Percentiles rank a stretch among this genome's conserved stretches.
phyloP scores from a whole-genome alignment of 1,140 invertebrate genomes.

The Meteorus sp. region DNA sequence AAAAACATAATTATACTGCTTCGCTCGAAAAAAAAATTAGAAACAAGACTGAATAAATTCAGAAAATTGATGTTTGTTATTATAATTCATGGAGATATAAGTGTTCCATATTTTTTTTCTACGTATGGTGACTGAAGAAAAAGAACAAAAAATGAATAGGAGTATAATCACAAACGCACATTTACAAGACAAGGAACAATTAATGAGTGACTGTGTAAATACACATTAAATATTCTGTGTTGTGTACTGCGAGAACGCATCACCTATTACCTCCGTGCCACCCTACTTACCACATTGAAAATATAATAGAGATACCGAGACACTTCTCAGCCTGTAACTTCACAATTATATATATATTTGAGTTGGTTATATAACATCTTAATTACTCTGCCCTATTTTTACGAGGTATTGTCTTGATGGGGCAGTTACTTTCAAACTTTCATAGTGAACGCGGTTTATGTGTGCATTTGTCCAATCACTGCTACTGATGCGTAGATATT shows the following conservation, averaged over 20 bases:
- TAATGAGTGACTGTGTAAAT: too few relatives aligned
- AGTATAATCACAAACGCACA: background rate
- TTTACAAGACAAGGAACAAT: too few relatives aligned
- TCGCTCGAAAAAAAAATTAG: too few relatives aligned
- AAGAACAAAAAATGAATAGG: too few relatives aligned
- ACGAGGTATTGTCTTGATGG: slow-evolving; percentile 50
- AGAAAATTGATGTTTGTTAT: too few relatives aligned
- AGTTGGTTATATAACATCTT: slow-evolving; percentile 51
- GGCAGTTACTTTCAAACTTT: slow-evolving; percentile 44
- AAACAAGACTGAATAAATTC: too few relatives aligned
- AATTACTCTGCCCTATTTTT: slow-evolving; percentile 55
- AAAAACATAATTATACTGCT: too few relatives aligned
- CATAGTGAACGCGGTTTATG: slow-evolving; percentile 1
- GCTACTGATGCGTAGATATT: too few relatives aligned
- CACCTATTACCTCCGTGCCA: slow-evolving; percentile 29
- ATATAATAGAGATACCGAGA: slow-evolving; percentile 32
- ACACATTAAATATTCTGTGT: background rate
- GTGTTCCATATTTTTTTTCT: too few relatives aligned
- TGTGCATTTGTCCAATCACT: background rate
- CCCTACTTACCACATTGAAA: slow-evolving; percentile 28
- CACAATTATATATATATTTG: too few relatives aligned
- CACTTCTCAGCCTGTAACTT: slow-evolving; percentile 38
- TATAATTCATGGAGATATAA: too few relatives aligned
- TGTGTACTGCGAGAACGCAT: background rate
- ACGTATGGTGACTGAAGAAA: too few relatives aligned